These are phyloP conservation scores for Sebastes itinus DNA, from an alignment of 2,797 vertebrate species.

Conservation along the genomic window DNA sequence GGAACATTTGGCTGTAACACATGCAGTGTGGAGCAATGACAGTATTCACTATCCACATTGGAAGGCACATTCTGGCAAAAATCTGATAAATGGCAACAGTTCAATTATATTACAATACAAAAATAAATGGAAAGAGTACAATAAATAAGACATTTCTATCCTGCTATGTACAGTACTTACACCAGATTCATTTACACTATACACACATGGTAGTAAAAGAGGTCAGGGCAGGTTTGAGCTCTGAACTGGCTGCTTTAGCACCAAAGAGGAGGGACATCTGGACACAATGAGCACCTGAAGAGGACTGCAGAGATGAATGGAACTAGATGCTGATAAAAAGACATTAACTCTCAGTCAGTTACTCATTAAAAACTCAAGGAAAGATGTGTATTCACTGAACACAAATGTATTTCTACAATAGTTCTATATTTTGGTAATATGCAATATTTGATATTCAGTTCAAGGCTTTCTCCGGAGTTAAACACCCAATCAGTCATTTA, in stretches of 20 bases:
- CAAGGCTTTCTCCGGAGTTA: not conserved
- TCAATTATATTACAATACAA: constrained; percentile 72
- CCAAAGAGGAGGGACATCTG: constrained; percentile 42
- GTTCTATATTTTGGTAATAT: not conserved
- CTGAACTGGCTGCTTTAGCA: constrained; percentile 50
- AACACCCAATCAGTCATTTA: not conserved
- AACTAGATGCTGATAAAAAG: constrained; percentile 10
- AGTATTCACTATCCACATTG: not conserved
- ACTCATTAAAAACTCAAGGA: not conserved
- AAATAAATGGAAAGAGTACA: constrained; percentile 76
- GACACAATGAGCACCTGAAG: constrained; percentile 36
- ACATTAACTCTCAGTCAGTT: not conserved
- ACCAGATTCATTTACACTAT: constrained; percentile 76
- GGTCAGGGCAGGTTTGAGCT: constrained; percentile 46
- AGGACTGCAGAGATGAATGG: constrained; percentile 1
- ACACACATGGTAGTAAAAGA: constrained; percentile 50
- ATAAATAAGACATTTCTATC: constrained; percentile 78
- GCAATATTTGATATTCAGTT: not conserved
- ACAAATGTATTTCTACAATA: not conserved
- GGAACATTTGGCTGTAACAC: constrained; percentile 10
- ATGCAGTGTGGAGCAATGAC: not conserved
- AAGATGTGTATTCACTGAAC: not conserved
- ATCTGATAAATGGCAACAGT: constrained; percentile 15
- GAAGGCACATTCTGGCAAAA: constrained; percentile 41
- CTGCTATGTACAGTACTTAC: constrained; percentile 81